These are phyloP conservation scores for Zonitis immaculata DNA, from an alignment of 2,888 invertebrate species.

Conservation along the genomic window DNA sequence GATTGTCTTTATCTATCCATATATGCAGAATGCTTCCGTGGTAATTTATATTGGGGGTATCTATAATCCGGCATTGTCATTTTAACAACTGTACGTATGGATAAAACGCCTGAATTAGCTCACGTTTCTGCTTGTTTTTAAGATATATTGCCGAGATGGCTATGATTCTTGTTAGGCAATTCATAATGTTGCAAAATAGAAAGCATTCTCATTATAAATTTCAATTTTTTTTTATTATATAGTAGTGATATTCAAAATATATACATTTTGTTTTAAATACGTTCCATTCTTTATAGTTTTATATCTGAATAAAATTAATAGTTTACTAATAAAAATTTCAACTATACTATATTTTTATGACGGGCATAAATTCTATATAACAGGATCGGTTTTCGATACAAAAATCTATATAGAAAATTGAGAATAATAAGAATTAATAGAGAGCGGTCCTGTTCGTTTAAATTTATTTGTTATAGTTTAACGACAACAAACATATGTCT, in stretches of 20 bases:
- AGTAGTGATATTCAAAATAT: too few relatives aligned
- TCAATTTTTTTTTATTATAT: too few relatives aligned
- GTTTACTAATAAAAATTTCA: conserved; percentile 15
- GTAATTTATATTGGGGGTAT: conserved; percentile 6
- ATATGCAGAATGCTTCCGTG: not conserved
- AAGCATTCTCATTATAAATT: conserved; percentile 8
- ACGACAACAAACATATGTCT: not conserved
- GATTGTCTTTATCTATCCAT: not conserved
- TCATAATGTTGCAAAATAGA: conserved; percentile 10
- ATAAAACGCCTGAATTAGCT: conserved; percentile 17
- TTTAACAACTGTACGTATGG: conserved; percentile 13
- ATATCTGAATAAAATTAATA: conserved; percentile 4
- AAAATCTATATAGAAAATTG: not conserved
- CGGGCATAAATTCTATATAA: conserved; percentile 9
- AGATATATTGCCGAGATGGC: conserved; percentile 13
- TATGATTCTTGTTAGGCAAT: conserved; percentile 11
- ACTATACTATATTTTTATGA: conserved; percentile 14
- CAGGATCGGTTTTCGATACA: not conserved
- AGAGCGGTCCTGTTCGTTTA: not conserved
- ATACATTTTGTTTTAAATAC: not conserved
- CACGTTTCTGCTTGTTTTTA: conserved; percentile 14
- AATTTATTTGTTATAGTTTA: not conserved
- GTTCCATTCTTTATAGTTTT: not conserved
- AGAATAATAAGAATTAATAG: not conserved
- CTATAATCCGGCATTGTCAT: conserved; percentile 15